Conservation (phyloP, 2,113 vertebrate genomes). For the Anguilla japonica region DNA sequence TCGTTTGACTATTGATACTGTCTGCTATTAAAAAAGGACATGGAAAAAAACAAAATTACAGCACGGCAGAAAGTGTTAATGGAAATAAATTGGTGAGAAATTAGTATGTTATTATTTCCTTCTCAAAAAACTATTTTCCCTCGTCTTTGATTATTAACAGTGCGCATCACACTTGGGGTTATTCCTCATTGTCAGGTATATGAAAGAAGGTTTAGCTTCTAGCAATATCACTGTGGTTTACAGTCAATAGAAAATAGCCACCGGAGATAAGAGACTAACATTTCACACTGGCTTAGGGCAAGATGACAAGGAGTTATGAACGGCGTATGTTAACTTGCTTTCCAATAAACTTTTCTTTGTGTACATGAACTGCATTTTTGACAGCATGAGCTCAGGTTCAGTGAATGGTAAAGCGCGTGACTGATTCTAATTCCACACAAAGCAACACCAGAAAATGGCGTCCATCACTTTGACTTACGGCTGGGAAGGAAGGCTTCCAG, state of each 20-base stretch:
- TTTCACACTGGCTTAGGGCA: constrained; percentile 65
- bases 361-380: neutral
- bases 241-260: constrained; percentile 68
- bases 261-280: constrained; percentile 60
- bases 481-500: no score
- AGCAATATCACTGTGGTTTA: constrained; percentile 67
- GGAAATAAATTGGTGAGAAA: no score
- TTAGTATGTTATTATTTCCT: neutral
- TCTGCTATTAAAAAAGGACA: no score
- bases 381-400: no score
- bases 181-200: constrained; percentile 59
- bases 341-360: neutral
- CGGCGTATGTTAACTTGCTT: constrained; percentile 25
- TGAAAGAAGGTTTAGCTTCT: constrained; percentile 60
- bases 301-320: constrained; percentile 54
- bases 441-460: no score
- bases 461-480: no score
- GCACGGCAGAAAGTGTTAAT: no score
- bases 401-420: no score
- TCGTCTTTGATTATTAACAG: constrained; percentile 51
- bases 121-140: constrained; percentile 20
- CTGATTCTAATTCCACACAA: no score
- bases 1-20: no score
- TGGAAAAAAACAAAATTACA: no score
- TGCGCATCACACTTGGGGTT: constrained; percentile 56